These are phyloP conservation scores for Drosophila novamexicana DNA, from an alignment of 1,140 invertebrate genomes.

Conservation along the genomic window DNA sequence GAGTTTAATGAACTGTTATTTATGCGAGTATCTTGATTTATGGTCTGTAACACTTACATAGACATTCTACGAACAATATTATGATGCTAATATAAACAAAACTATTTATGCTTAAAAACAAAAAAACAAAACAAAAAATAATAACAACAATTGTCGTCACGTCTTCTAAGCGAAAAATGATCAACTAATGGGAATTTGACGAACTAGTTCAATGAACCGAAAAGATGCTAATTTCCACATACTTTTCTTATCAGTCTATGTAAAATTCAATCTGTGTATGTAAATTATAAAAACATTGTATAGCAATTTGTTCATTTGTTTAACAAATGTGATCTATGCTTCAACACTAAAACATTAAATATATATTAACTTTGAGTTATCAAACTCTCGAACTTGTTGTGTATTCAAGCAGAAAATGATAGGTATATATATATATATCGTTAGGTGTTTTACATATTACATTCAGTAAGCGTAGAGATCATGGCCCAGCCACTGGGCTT, in stretches of 20 bases:
- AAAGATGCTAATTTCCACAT: conserved; percentile 1
- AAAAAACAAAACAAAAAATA: neutral
- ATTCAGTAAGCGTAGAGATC: too few relatives aligned
- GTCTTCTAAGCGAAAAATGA: neutral
- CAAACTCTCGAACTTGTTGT: too few relatives aligned
- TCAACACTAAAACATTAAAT: too few relatives aligned
- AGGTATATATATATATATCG: too few relatives aligned
- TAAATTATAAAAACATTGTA: neutral
- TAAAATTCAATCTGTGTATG: neutral
- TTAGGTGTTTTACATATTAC: too few relatives aligned
- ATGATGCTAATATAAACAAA: neutral
- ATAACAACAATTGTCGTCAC: conserved; percentile 16
- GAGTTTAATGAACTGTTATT: conserved; percentile 61
- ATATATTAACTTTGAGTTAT: too few relatives aligned
- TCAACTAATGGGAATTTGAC: neutral
- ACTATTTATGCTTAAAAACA: neutral
- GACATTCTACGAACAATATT: conserved; percentile 2
- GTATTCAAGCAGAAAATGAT: too few relatives aligned
- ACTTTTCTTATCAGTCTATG: conserved; percentile 20
- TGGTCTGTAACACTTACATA: neutral
- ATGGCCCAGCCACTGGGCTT: too few relatives aligned
- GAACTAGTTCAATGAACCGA: neutral
- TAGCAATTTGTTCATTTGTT: too few relatives aligned
- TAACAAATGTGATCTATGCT: neutral
- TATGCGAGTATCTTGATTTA: too few relatives aligned